Evolutionary conservation across 2,888 invertebrate species (phyloP).

Genomic region (Strigamia transsilvanica): DNA sequence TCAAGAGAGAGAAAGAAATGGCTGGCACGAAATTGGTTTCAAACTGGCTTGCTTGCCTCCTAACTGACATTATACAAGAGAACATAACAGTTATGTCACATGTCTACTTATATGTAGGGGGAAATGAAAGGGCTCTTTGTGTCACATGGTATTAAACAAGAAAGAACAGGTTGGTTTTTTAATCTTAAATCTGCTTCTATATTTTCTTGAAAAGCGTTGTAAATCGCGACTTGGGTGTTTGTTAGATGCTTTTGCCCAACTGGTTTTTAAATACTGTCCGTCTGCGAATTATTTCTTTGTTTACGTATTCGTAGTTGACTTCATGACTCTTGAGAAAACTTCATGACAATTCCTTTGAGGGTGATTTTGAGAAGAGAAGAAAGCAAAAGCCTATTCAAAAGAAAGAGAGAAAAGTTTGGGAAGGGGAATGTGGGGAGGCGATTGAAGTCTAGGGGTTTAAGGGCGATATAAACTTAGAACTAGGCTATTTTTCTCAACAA

Average conservation of each 20-base stretch:
- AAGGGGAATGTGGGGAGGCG: too few species aligned
- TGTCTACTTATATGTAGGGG: slow-evolving; percentile 3
- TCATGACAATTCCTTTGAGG: slow-evolving; percentile 5
- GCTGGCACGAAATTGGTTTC: slow-evolving; percentile 20
- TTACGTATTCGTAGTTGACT: not conserved
- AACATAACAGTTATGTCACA: slow-evolving; percentile 15
- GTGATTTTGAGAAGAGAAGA: not conserved
- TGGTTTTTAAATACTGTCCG: not conserved
- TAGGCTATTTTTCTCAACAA: not conserved
- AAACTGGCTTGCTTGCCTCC: slow-evolving; percentile 20
- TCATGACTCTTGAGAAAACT: slow-evolving; percentile 20
- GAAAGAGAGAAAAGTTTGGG: not conserved
- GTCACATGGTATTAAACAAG: not conserved
- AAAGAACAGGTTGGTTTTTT: slow-evolving; percentile 3
- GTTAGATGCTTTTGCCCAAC: not conserved
- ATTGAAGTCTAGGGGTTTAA: too few species aligned
- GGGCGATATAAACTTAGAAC: not conserved
- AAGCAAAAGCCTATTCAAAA: not conserved
- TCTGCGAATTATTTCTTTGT: slow-evolving; percentile 3
- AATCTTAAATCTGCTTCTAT: slow-evolving; percentile 3
- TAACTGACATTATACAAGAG: slow-evolving; percentile 1
- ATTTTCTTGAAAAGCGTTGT: slow-evolving; percentile 14
- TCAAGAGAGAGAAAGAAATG: slow-evolving; percentile 14
- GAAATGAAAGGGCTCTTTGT: not conserved
- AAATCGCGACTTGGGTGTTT: not conserved